A percentile compares a stretch with the other conserved stretches of the same genome.
phyloP scores from a whole-genome alignment of 2,113 vertebrate species.

The Dasyornis broadbenti region DNA sequence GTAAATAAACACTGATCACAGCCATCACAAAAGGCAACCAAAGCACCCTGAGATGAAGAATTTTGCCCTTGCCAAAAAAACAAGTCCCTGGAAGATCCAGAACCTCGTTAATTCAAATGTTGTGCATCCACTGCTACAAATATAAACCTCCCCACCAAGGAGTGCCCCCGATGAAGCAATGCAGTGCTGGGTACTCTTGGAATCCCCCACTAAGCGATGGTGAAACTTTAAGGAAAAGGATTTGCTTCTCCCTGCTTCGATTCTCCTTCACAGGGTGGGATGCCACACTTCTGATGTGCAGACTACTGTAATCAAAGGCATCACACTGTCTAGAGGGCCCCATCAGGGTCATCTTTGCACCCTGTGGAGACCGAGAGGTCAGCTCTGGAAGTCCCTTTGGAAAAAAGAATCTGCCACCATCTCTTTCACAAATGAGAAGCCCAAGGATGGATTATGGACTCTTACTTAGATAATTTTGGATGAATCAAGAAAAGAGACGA shows the following conservation, averaged over 20 bases:
- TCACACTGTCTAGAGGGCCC: not conserved
- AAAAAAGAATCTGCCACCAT: not conserved
- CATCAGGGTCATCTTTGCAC: not conserved
- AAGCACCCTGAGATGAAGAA: not conserved
- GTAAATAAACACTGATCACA: not conserved
- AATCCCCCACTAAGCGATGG: not conserved
- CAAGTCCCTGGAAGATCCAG: not conserved
- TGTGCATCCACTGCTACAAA: not conserved
- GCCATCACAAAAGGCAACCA: not conserved
- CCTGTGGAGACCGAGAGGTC: not conserved
- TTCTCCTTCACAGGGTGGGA: not conserved
- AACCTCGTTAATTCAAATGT: not conserved
- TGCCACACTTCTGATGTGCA: not conserved
- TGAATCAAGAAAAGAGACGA: conserved; percentile 59
- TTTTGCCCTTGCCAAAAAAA: not conserved
- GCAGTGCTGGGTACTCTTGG: not conserved
- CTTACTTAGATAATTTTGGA: conserved; percentile 60
- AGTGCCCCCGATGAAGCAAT: not conserved
- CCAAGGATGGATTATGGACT: conserved; percentile 35
- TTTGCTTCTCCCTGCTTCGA: not conserved
- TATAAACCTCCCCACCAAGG: not conserved
- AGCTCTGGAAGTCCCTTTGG: not conserved
- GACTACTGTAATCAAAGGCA: not conserved
- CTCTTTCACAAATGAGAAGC: conserved; percentile 23
- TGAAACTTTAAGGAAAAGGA: not conserved